phyloP scores from a whole-genome alignment of 2,888 invertebrate genomes.

The Agonum fuliginosum region DNA sequence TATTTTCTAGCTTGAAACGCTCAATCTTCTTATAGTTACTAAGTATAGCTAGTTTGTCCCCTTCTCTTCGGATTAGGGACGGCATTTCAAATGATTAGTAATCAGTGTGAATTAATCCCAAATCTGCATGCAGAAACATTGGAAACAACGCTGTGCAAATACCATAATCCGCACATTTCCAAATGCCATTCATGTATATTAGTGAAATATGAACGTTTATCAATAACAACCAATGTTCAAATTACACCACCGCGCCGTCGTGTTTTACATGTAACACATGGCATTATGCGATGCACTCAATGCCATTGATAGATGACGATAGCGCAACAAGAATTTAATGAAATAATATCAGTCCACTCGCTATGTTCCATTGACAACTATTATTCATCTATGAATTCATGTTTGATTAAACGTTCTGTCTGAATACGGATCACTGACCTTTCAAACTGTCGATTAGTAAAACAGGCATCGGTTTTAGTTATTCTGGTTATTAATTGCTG shows the following conservation, averaged over 20 bases:
- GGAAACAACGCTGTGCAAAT: no score
- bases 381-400: conserved; percentile 33
- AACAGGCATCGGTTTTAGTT: neutral
- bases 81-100: no score
- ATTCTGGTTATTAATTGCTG: neutral
- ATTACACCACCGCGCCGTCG: neutral
- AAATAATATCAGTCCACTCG: neutral
- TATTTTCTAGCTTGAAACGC: no score
- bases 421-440: neutral
- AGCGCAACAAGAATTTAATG: conserved; percentile 48
- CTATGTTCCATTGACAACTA: conserved; percentile 13
- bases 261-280: conserved; percentile 18
- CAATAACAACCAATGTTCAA: conserved; percentile 15
- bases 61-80: no score
- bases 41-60: no score
- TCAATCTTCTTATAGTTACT: no score
- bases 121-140: no score
- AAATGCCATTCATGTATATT: no score
- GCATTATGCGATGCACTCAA: conserved; percentile 6
- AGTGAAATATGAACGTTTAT: conserved; percentile 30
- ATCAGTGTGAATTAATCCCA: no score
- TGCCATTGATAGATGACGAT: conserved; percentile 37
- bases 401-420: neutral
- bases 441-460: neutral
- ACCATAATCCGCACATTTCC: no score